Evolutionary conservation across 2,797 vertebrate genomes (phyloP).

Genomic region (Xiphophorus birchmanni): DNA sequence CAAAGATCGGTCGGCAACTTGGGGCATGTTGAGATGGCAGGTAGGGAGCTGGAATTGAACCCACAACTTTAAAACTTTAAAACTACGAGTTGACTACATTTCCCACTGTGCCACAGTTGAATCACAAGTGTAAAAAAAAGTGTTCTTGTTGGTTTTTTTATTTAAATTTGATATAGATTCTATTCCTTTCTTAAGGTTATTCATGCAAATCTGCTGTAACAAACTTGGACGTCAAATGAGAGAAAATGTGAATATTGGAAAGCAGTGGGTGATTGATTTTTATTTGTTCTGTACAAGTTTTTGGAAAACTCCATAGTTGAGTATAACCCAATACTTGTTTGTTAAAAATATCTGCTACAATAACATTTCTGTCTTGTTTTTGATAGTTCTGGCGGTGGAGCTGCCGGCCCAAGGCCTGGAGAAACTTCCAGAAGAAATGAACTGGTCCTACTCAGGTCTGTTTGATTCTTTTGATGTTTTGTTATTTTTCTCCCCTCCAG

Average conservation of each 20-base stretch:
- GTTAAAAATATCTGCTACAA: not conserved
- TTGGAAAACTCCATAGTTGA: not conserved
- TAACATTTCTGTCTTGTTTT: conserved; percentile 12
- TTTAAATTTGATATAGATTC: not conserved
- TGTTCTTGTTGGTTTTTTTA: not conserved
- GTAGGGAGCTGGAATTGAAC: not conserved
- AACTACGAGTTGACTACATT: not conserved
- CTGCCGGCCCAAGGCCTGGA: conserved; percentile 71
- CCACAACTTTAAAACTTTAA: not conserved
- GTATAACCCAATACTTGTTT: not conserved
- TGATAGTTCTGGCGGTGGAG: conserved; percentile 61
- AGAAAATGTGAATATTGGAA: not conserved
- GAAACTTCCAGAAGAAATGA: conserved; percentile 88
- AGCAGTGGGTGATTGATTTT: not conserved
- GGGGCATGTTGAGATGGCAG: no score
- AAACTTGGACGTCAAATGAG: not conserved
- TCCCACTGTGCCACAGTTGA: no score
- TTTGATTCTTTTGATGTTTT: not conserved
- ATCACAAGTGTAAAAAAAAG: not conserved
- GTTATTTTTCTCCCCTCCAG: no score
- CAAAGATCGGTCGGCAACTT: no score
- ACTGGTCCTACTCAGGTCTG: conserved; percentile 96
- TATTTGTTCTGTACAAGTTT: not conserved
- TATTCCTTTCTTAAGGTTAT: not conserved
- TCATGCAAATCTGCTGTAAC: not conserved